Evolutionary conservation across 2,888 invertebrate species (phyloP).

Genomic region (Tinea trinotella): DNA sequence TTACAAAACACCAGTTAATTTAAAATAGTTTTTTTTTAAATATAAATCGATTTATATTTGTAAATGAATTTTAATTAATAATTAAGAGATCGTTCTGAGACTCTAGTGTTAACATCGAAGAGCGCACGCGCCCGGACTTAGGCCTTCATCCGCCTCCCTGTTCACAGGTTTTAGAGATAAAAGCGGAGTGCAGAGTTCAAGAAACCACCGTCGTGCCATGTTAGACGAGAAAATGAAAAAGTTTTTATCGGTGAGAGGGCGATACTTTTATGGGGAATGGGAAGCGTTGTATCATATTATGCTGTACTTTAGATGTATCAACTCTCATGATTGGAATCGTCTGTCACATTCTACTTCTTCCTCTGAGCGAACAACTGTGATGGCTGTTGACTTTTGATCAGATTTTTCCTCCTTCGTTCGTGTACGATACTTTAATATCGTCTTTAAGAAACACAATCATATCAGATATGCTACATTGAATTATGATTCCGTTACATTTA

Average conservation of each 20-base stretch:
- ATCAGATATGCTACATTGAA: no score
- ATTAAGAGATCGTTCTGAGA: neutral
- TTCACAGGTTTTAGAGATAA: conserved; percentile 76
- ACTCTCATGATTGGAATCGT: conserved; percentile 5
- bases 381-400: conserved; percentile 42
- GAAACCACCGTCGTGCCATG: conserved; percentile 87
- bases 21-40: no score
- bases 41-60: no score
- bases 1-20: neutral
- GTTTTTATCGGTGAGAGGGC: conserved; percentile 88
- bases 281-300: conserved; percentile 56
- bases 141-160: conserved; percentile 57
- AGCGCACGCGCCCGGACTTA: conserved; percentile 24
- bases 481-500: no score
- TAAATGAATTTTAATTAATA: no score
- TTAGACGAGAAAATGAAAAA: conserved; percentile 95
- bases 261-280: conserved; percentile 35
- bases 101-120: neutral
- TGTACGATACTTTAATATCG: conserved; percentile 19
- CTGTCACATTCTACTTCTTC: conserved; percentile 39
- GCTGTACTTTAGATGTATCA: conserved; percentile 58
- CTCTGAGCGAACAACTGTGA: conserved; percentile 53
- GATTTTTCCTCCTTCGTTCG: conserved; percentile 21
- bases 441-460: conserved; percentile 41
- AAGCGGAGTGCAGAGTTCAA: conserved; percentile 75